Evolutionary conservation across 2,888 invertebrate species (phyloP), one percentile per base, ranked within the genome.

Genomic region (Nemotelus nigrinus): DNA sequence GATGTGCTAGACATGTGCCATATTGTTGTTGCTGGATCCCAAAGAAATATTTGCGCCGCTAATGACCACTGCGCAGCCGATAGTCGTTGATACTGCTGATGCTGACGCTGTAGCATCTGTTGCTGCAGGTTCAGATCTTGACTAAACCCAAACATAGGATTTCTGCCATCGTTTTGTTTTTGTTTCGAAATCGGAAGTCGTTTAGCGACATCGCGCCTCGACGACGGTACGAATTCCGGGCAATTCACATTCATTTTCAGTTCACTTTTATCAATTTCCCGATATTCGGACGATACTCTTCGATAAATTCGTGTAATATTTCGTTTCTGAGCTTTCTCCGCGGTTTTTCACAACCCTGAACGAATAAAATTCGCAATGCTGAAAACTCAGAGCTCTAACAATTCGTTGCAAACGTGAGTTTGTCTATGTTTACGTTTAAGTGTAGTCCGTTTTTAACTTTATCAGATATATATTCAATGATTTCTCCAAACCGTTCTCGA

Each of bases 181-280:
- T 63, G 39, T 39, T 47, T 74, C 57, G 74, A 39, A 8, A 41
- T 41, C 48, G 25, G 48, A 48, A 74, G 6, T 48, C 74, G 74
- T 48, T 74, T 60, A 1, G 44, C 50, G 63, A 60, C 60, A 39
- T 74, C 74, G 48, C 74, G 74, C 41, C 74, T 60, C 7, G 74
- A 47, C 4, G 74, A 74, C 74, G 74, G 74, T n/a, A 74, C 45
- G 63, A 74, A 74, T 74, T 74, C 74, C 74, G 74, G 74, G 3
- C 53, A 74, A 74, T 60, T 60, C 6, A 74, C 63, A 74, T 74
- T 74, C 74, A 74, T 74, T 8, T 45, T 63, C 57, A 43, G 10
- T 60, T 74, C 45, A 43, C 41, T 70, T 25, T 25, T 39, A 4
- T 7, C 7, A n/a, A 67, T 6, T 48, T 10, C 3, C 50, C 67